phyloP scores from a whole-genome alignment of 2,888 invertebrate genomes.

The Camponotus fellah region DNA sequence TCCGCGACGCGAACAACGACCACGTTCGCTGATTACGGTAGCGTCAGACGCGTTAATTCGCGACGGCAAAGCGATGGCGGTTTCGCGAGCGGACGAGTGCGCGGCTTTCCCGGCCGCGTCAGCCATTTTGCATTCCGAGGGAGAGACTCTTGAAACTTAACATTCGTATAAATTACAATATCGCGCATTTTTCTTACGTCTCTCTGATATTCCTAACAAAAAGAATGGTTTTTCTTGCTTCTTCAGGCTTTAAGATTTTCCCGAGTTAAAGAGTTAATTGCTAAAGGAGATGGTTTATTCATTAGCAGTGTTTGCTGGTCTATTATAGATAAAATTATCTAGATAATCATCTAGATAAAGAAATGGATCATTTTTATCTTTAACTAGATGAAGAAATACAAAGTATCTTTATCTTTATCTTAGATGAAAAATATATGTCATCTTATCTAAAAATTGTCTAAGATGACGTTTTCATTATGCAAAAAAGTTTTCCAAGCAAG shows the following conservation, averaged over 20 bases:
- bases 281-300: constrained; percentile 23
- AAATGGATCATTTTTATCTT: too few relatives aligned
- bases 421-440: too few relatives aligned
- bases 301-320: too few relatives aligned
- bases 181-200: not conserved
- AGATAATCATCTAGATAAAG: too few relatives aligned
- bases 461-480: too few relatives aligned
- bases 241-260: not conserved
- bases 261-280: not conserved
- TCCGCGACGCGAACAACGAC: constrained; percentile 55
- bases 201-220: not conserved
- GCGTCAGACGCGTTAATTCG: constrained; percentile 70
- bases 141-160: constrained; percentile 6
- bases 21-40: constrained; percentile 67
- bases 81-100: constrained; percentile 25
- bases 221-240: not conserved
- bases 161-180: not conserved
- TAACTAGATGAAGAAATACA: too few relatives aligned
- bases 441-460: too few relatives aligned
- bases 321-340: too few relatives aligned
- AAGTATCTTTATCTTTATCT: too few relatives aligned
- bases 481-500: too few relatives aligned
- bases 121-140: not conserved
- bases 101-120: not conserved
- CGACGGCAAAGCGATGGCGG: constrained; percentile 23